A percentile compares a stretch with the other conserved stretches of the same genome.
Conservation (phyloP, 2,797 vertebrate species). For the Triplophysa bombifrons region DNA sequence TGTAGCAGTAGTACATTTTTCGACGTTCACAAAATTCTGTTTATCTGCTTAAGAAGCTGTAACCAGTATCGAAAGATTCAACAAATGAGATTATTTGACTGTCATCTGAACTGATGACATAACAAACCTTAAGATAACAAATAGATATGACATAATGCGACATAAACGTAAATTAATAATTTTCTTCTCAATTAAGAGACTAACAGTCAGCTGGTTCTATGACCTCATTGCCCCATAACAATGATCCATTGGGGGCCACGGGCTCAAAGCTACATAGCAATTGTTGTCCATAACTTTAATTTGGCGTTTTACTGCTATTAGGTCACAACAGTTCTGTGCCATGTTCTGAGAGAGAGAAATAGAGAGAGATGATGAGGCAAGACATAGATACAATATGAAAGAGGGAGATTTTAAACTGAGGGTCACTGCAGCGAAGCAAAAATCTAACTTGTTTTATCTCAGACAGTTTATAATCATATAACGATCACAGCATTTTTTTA, state of each 20-base stretch:
- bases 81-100: neutral
- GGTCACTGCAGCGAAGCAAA: neutral
- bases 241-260: conserved; percentile 78
- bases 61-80: neutral
- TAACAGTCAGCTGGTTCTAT: conserved; percentile 61
- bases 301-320: conserved; percentile 83
- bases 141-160: conserved; percentile 69
- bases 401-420: neutral
- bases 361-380: too few species aligned
- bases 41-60: too few species aligned
- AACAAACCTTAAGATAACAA: neutral
- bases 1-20: neutral
- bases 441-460: neutral
- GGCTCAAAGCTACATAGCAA: conserved; percentile 73
- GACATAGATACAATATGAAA: neutral
- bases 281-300: conserved; percentile 79
- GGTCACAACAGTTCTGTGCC: conserved; percentile 77
- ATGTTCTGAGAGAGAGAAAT: conserved; percentile 59
- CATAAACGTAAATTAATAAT: conserved; percentile 68
- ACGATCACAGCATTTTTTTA: neutral
- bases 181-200: conserved; percentile 59
- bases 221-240: conserved; percentile 82
- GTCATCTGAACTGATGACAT: neutral
- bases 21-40: too few species aligned
- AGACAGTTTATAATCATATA: neutral